These are phyloP conservation scores for Linurgus olivaceus DNA, from an alignment of 2,797 vertebrate genomes.

Conservation along the genomic window DNA sequence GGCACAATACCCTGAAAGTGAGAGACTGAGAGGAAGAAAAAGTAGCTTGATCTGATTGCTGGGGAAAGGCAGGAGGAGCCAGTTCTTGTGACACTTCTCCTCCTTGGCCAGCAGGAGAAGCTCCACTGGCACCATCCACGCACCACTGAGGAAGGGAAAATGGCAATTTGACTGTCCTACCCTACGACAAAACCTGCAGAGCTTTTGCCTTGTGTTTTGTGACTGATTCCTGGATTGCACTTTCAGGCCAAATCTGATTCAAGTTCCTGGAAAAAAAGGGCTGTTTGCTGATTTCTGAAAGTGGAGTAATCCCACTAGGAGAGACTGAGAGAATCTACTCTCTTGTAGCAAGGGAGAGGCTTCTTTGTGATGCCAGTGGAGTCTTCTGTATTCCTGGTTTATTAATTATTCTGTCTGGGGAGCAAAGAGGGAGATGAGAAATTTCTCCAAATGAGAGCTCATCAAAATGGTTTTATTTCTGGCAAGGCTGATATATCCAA, in stretches of 20 bases:
- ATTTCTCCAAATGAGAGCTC: neutral
- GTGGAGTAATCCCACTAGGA: neutral
- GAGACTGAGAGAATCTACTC: neutral
- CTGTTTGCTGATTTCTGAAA: neutral
- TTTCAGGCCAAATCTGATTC: neutral
- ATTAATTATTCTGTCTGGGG: constrained; percentile 2
- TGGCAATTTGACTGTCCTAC: too few species aligned
- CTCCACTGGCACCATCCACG: neutral
- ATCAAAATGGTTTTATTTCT: neutral
- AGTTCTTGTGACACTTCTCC: neutral
- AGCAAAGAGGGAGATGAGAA: neutral
- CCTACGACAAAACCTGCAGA: neutral
- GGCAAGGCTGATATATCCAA: neutral
- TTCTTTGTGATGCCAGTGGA: neutral
- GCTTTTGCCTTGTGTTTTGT: neutral
- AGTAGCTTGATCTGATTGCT: neutral
- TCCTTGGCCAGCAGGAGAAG: constrained; percentile 16
- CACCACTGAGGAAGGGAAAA: rapidly evolving
- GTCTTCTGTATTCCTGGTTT: neutral
- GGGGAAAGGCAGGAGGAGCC: neutral
- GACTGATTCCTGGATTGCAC: neutral
- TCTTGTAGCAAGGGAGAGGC: neutral
- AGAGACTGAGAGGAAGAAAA: neutral
- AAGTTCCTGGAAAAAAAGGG: neutral
- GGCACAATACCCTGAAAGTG: neutral